Conservation (phyloP, 2,113 vertebrate species). For the Sula dactylatra region DNA sequence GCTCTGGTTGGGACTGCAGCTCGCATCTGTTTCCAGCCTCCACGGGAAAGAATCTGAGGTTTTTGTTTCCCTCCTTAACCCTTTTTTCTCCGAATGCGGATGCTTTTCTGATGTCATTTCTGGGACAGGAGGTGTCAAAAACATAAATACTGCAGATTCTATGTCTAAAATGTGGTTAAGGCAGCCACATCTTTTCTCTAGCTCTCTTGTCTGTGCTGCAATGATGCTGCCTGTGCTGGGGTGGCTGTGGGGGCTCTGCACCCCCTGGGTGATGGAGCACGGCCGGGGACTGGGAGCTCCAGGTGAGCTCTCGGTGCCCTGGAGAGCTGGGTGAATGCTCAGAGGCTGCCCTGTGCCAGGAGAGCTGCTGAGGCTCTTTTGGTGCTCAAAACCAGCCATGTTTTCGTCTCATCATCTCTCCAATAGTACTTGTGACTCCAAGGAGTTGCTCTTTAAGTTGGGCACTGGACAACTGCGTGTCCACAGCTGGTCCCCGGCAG, state of each 20-base stretch:
- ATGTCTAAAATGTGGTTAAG: not conserved
- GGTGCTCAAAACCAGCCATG: accelerated
- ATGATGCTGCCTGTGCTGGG: not conserved
- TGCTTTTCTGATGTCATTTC: not conserved
- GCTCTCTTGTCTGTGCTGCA: not conserved
- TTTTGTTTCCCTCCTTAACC: not conserved
- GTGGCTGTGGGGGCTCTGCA: not conserved
- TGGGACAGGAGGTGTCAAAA: not conserved
- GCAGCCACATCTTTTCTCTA: not conserved
- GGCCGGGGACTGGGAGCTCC: not conserved
- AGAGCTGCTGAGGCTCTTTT: not conserved
- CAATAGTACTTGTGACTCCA: accelerated
- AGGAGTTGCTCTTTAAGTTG: not conserved
- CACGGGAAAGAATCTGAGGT: accelerated
- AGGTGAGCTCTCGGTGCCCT: accelerated
- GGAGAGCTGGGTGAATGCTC: not conserved
- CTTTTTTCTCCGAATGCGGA: not conserved
- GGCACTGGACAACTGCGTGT: not conserved
- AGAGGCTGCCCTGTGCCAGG: accelerated
- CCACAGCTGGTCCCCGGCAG: accelerated
- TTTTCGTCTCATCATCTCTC: not conserved
- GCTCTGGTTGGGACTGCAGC: not conserved
- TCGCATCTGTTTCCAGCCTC: not conserved
- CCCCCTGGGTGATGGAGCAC: not conserved
- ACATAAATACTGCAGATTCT: accelerated